These are phyloP conservation scores for Pogonus chalceus DNA, from an alignment of 1,140 invertebrate species.

Conservation along the genomic window DNA sequence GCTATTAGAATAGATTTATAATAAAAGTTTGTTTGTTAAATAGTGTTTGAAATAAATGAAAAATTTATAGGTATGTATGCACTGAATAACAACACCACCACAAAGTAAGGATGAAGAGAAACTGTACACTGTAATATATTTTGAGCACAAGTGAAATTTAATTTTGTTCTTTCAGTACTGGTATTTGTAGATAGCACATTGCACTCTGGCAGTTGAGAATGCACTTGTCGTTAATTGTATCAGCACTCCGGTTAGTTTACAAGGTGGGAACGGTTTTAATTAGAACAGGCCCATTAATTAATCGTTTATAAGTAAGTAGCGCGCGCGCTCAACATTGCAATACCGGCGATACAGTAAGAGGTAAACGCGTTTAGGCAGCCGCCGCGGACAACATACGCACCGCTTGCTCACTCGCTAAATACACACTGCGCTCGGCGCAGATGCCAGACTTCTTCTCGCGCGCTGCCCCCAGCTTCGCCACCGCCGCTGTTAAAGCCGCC, in stretches of 20 bases:
- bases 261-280: neutral
- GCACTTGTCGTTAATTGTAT: neutral
- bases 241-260: neutral
- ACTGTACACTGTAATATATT: neutral
- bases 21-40: no score
- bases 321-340: neutral
- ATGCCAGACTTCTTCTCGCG: neutral
- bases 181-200: slow-evolving; percentile 6
- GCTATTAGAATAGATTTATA: no score
- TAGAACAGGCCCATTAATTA: neutral
- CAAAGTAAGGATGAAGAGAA: neutral
- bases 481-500: no score
- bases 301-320: neutral
- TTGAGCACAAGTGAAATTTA: neutral
- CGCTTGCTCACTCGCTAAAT: neutral
- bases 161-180: slow-evolving; percentile 1
- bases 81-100: no score
- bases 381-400: neutral
- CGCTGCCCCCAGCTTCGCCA: neutral
- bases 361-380: neutral
- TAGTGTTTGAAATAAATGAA: no score
- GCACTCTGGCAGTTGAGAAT: neutral
- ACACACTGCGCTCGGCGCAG: slow-evolving; percentile 2
- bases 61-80: no score
- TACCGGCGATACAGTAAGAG: neutral